Conservation (phyloP, 2,797 vertebrate species). For the Heliangelus exortis region DNA sequence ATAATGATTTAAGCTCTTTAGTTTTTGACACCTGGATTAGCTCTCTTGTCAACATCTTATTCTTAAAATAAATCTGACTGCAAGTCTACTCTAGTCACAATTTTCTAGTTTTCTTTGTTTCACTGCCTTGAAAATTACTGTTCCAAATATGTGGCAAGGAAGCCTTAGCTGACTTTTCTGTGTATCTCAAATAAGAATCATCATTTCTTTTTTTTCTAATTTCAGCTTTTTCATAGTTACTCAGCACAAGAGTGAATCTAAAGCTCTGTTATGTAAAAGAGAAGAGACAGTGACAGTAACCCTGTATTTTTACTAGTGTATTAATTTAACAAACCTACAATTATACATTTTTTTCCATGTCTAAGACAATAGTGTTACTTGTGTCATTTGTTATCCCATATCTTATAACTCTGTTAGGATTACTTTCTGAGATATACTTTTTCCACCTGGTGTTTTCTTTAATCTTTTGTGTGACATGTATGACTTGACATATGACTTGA, state of each 20-base stretch:
- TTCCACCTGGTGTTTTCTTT: background rate
- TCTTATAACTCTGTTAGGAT: background rate
- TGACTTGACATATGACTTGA: background rate
- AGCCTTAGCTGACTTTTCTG: background rate
- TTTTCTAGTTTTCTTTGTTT: background rate
- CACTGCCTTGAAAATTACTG: background rate
- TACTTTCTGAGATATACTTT: background rate
- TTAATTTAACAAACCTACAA: background rate
- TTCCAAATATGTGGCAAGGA: background rate
- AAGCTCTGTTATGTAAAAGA: background rate
- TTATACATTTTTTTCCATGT: background rate
- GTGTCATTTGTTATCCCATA: background rate
- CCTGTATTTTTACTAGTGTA: background rate
- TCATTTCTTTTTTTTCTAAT: background rate
- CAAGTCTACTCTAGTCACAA: background rate
- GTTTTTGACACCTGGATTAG: background rate
- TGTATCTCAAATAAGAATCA: background rate
- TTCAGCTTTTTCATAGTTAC: background rate
- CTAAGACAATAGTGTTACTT: background rate
- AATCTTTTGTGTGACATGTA: background rate
- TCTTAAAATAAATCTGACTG: background rate
- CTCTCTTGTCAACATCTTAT: background rate
- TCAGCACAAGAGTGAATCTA: background rate
- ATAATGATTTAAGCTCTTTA: background rate
- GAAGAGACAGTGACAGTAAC: background rate